phyloP scores from a whole-genome alignment of 2,797 vertebrate species.

The Oryzias sinensis region DNA sequence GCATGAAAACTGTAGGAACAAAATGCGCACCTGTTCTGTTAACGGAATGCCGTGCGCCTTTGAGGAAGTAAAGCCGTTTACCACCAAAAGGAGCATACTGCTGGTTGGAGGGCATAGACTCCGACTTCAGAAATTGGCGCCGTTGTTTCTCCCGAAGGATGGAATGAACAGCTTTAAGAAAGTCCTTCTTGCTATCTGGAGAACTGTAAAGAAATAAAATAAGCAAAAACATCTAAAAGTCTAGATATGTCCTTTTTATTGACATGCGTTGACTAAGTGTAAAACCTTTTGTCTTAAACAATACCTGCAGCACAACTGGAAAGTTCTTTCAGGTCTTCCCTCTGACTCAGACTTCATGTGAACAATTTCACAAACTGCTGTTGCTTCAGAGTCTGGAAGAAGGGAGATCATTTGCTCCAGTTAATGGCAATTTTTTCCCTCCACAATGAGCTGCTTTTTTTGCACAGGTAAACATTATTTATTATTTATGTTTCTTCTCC shows the following conservation, averaged over 20 bases:
- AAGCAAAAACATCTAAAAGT: background rate
- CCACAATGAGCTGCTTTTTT: background rate
- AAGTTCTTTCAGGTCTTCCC: slow-evolving; percentile 91
- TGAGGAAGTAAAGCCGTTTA: slow-evolving; percentile 93
- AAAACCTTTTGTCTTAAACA: background rate
- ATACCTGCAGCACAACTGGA: slow-evolving; percentile 96
- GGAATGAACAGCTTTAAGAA: slow-evolving; percentile 91
- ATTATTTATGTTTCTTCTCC: too few species aligned
- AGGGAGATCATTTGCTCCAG: slow-evolving; percentile 10
- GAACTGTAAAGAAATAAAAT: slow-evolving; percentile 73
- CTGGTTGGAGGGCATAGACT: slow-evolving; percentile 89
- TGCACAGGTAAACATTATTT: too few species aligned
- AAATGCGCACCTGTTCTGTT: slow-evolving; percentile 88
- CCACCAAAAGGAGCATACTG: slow-evolving; percentile 97
- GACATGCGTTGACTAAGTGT: background rate
- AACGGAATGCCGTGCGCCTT: slow-evolving; percentile 86
- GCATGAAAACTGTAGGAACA: background rate
- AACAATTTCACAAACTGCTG: slow-evolving; percentile 89
- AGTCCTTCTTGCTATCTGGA: slow-evolving; percentile 90
- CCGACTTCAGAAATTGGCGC: slow-evolving; percentile 91
- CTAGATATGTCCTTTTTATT: background rate
- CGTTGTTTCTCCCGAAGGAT: slow-evolving; percentile 93
- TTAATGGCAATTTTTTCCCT: background rate
- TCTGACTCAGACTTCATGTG: slow-evolving; percentile 94
- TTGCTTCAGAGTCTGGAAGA: slow-evolving; percentile 85